Conservation (phyloP, 2,888 invertebrate genomes). For the Diadegma fenestrale region DNA sequence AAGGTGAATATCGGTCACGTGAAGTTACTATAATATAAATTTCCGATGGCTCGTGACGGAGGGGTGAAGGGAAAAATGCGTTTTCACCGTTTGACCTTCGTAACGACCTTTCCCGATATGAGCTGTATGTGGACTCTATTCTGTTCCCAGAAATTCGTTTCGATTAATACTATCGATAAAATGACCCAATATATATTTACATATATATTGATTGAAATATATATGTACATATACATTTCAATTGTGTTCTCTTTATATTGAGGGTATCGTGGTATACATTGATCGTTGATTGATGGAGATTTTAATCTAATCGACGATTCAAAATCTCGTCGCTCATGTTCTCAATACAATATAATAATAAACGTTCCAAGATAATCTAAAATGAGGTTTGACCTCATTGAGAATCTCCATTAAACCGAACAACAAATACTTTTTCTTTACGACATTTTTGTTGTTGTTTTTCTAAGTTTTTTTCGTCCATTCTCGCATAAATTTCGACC, state of each 20-base stretch:
- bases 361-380: constrained; percentile 48
- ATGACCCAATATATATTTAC: constrained; percentile 53
- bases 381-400: constrained; percentile 56
- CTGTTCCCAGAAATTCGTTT: constrained; percentile 49
- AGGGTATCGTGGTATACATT: constrained; percentile 17
- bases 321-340: constrained; percentile 46
- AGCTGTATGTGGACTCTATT: constrained; percentile 6
- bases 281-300: constrained; percentile 47
- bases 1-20: constrained; percentile 18
- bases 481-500: constrained; percentile 60
- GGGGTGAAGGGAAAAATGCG: constrained; percentile 21
- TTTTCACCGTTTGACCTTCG: constrained; percentile 16
- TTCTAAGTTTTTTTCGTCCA: constrained; percentile 30
- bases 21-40: constrained; percentile 24
- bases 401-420: constrained; percentile 55
- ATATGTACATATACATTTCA: constrained; percentile 42
- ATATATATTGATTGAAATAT: constrained; percentile 58
- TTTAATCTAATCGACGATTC: constrained; percentile 32
- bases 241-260: background rate
- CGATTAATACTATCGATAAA: constrained; percentile 60
- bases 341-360: constrained; percentile 49
- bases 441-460: constrained; percentile 47
- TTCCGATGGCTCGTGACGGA: background rate
- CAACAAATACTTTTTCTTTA: constrained; percentile 56
- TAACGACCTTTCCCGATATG: constrained; percentile 50